phyloP scores from a whole-genome alignment of 2,113 vertebrate species.

The Hemibagrus wyckioides region DNA sequence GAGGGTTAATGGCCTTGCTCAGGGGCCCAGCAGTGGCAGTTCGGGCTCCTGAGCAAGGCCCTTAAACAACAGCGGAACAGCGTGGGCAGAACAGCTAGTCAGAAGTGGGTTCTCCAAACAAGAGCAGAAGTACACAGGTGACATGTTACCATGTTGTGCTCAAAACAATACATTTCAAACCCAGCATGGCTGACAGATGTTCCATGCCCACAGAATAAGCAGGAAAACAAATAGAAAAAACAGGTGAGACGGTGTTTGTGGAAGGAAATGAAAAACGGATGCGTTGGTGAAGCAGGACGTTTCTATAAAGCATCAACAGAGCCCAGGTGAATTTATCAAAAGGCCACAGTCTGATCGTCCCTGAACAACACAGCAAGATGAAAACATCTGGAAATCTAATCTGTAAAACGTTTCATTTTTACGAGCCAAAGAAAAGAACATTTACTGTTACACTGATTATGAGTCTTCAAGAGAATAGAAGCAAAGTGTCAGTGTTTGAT shows the following conservation, averaged over 20 bases:
- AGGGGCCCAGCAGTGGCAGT: no score
- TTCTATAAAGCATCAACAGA: not conserved
- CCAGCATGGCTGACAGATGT: not conserved
- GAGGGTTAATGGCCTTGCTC: no score
- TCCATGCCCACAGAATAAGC: not conserved
- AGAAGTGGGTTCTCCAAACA: not conserved
- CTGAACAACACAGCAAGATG: not conserved
- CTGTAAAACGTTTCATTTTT: not conserved
- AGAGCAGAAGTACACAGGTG: not conserved
- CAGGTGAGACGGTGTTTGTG: not conserved
- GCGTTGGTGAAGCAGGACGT: not conserved
- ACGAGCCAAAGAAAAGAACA: not conserved
- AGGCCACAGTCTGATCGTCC: not conserved
- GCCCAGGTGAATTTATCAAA: not conserved
- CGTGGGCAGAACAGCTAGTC: not conserved
- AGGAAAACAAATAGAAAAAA: not conserved
- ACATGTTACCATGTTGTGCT: not conserved
- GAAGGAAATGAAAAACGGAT: not conserved
- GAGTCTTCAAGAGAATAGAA: no score
- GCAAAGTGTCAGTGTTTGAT: not conserved
- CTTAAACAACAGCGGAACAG: not conserved
- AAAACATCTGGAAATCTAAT: not conserved
- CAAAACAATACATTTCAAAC: not conserved
- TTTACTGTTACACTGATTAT: not conserved
- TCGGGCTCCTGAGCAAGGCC: no score